These are phyloP conservation scores for Thamnophis sirtalis DNA, from an alignment of 2,113 vertebrate species.

Conservation along the genomic window DNA sequence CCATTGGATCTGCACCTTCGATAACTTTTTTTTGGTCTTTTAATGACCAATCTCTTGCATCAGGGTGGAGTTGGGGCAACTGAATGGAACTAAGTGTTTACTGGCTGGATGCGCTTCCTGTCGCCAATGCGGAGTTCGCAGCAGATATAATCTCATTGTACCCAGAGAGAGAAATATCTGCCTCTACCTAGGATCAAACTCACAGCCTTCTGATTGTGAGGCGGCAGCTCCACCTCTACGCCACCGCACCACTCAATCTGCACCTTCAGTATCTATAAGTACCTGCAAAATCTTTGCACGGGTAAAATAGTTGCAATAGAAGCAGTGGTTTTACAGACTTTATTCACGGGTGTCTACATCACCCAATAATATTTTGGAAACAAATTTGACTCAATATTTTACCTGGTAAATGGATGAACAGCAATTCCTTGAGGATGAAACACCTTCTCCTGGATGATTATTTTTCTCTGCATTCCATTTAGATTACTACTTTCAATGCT, in stretches of 20 bases:
- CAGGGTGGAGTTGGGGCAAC: too few species aligned
- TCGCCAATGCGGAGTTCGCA: too few species aligned
- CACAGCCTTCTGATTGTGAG: too few species aligned
- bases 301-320: background rate
- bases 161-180: too few species aligned
- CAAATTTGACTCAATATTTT: constrained; percentile 53
- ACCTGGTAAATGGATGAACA: constrained; percentile 85
- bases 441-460: constrained; percentile 69
- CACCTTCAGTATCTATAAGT: background rate
- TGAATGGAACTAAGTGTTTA: too few species aligned
- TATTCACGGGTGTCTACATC: background rate
- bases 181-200: too few species aligned
- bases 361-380: background rate
- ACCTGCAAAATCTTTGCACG: background rate
- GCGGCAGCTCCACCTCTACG: too few species aligned
- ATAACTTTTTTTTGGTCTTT: background rate
- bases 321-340: background rate
- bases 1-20: background rate
- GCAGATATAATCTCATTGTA: too few species aligned
- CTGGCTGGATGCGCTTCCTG: too few species aligned
- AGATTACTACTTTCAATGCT: constrained; percentile 78
- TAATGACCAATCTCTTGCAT: too few species aligned
- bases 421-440: constrained; percentile 82
- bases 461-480: constrained; percentile 73
- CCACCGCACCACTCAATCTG: background rate